Evolutionary conservation across 2,113 vertebrate species (phyloP).

Genomic region (Petromus typicus): DNA sequence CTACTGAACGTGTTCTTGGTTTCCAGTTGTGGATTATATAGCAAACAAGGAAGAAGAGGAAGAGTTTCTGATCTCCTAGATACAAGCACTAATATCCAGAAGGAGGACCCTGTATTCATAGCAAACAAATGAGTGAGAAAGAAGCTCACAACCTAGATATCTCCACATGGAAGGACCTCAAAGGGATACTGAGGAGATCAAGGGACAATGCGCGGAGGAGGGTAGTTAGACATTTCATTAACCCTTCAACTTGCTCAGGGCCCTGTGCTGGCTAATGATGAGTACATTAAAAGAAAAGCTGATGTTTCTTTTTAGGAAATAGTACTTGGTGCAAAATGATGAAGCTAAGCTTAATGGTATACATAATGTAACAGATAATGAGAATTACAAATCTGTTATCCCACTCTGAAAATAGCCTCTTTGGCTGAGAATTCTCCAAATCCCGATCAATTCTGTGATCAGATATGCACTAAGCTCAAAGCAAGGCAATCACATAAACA

Average conservation of each 20-base stretch:
- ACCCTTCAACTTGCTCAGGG: not conserved
- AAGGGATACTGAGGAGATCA: too few species aligned
- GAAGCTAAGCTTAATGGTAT: slow-evolving; percentile 52
- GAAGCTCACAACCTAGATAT: not conserved
- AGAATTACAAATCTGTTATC: slow-evolving; percentile 12
- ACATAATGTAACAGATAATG: not conserved
- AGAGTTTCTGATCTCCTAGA: not conserved
- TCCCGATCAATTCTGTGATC: not conserved
- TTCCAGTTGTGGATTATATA: not conserved
- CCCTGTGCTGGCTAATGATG: not conserved
- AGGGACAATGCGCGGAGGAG: not conserved
- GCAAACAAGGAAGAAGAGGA: not conserved
- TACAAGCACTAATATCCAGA: not conserved
- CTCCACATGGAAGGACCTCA: not conserved
- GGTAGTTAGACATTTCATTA: too few species aligned
- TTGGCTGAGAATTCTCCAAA: not conserved
- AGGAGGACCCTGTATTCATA: too few species aligned
- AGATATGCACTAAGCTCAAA: not conserved
- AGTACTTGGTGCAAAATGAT: slow-evolving; percentile 9
- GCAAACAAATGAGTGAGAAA: not conserved
- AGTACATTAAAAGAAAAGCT: not conserved
- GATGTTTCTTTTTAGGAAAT: slow-evolving; percentile 18
- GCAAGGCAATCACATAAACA: not conserved
- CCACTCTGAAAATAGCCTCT: slow-evolving; percentile 2
- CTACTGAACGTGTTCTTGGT: not conserved